Base-by-base conservation (phyloP, 2,113 vertebrate genomes). In the Alexandromys fortis region DNA sequence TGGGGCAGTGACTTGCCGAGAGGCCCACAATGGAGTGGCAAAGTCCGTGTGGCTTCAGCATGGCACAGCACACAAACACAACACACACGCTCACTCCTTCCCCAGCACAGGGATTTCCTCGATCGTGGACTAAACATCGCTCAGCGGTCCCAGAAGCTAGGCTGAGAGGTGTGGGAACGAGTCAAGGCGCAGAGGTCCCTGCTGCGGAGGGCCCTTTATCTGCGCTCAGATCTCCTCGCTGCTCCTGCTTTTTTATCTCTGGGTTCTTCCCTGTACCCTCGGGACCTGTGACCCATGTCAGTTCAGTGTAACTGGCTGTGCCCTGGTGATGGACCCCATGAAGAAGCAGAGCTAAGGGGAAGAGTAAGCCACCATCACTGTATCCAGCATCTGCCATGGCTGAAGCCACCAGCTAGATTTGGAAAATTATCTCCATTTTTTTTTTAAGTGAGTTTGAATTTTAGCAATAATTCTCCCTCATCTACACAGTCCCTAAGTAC, bases 361-460 rank as follows among this genome's bases (percentile, higher is more conserved):
- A n/a, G 10, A 76, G n/a, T 5, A 12, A 47, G 70, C 28, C 30
- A 21, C 72, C 22, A 28, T 33, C 38, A 42, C 24, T 83, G 33
- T 55, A 24, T 33, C 88, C 26, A 11, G 3, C 24, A 8, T 16
- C 17, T 61, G 33, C 65, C 21, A 2, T 63, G 52, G 24, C 70
- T 83, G 65, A 88, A 85, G 52, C 33, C 82, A 35, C 38, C 61
- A 68, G 83, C 45, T 68, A 77, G 81, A 85, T 61, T 21, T 47
- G 35, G 78, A 79, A 87, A 72, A 55, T 49, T 73, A 70, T 68
- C 28, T 45, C 42, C 12, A 16, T 47, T 75, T 90, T 63, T 47
- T 49, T 26, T 81, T 85, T 87, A 91, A 72, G 86, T 72, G 38
- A 85, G 21, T 85, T 90, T 79, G 89, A 75, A 73, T 45, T 33